phyloP scores from a whole-genome alignment of 1,140 invertebrate genomes.

The Cotesia vestalis region DNA sequence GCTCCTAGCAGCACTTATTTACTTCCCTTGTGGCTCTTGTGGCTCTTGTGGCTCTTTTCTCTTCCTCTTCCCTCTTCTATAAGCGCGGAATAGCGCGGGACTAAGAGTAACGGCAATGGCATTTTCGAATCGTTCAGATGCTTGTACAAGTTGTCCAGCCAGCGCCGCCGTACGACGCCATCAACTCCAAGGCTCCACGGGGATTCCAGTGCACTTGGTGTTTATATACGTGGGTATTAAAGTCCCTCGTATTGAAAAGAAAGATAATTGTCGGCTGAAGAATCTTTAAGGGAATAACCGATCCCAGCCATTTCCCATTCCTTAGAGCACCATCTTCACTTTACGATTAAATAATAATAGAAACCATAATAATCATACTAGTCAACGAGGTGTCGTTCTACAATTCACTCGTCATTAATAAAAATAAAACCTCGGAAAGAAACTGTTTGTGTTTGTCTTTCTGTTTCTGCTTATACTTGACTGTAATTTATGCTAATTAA shows the following conservation, averaged over 20 bases:
- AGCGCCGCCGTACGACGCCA: slow-evolving; percentile 13
- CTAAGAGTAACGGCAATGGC: slow-evolving; percentile 39
- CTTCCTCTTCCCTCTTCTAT: not conserved
- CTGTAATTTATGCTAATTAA: slow-evolving; percentile 18
- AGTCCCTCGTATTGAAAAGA: slow-evolving; percentile 7
- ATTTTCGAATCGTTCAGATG: slow-evolving; percentile 42
- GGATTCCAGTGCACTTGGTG: slow-evolving; percentile 33
- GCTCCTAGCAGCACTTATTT: not conserved
- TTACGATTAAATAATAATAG: not conserved
- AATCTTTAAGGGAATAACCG: slow-evolving; percentile 12
- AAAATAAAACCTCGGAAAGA: not conserved
- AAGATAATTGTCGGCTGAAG: slow-evolving; percentile 21
- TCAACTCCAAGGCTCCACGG: slow-evolving; percentile 22
- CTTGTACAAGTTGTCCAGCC: slow-evolving; percentile 22
- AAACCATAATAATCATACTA: not conserved
- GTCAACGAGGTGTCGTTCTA: not conserved
- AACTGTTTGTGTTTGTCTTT: no score
- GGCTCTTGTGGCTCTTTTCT: not conserved
- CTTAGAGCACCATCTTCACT: not conserved
- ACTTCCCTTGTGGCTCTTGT: not conserved
- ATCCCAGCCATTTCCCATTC: slow-evolving; percentile 1
- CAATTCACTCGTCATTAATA: slow-evolving; percentile 10
- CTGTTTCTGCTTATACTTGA: no score
- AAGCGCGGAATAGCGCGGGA: not conserved
- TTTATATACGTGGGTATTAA: slow-evolving; percentile 18